phyloP scores from a whole-genome alignment of 2,113 vertebrate species.

The Notothenia coriiceps region DNA sequence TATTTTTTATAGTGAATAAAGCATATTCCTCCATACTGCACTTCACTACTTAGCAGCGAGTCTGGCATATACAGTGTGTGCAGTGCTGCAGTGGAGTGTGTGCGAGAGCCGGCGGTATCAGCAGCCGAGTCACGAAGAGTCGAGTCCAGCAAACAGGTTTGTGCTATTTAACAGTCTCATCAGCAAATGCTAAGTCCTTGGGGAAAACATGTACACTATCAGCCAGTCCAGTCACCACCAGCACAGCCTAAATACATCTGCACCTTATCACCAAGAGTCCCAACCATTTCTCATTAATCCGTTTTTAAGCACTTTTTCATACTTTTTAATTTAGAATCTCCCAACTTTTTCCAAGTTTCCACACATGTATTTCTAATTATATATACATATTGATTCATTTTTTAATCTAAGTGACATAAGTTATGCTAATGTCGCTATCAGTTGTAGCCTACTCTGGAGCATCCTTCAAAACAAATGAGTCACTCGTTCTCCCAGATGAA shows the following conservation, averaged over 20 bases:
- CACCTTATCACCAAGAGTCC: too few species aligned
- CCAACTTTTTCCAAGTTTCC: too few species aligned
- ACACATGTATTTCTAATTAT: too few species aligned
- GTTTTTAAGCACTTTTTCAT: too few species aligned
- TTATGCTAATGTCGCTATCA: conserved; percentile 3
- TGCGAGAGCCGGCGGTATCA: background rate
- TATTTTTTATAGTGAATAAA: too few species aligned
- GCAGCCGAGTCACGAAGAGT: too few species aligned
- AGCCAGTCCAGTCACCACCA: background rate
- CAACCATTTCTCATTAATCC: too few species aligned
- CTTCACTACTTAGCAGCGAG: too few species aligned
- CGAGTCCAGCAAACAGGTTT: background rate
- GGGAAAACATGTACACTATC: background rate
- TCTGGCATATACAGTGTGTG: too few species aligned
- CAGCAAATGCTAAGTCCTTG: background rate
- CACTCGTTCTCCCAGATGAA: background rate
- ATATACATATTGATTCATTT: background rate
- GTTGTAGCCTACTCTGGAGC: background rate
- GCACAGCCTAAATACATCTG: background rate
- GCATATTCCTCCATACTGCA: too few species aligned
- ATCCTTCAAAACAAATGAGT: background rate
- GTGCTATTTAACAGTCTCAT: background rate
- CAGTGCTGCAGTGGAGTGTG: too few species aligned
- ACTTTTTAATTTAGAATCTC: too few species aligned
- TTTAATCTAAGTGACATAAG: background rate